phyloP scores from a whole-genome alignment of 64 coral and sea anemone genomes.

The Montipora capricornis region DNA sequence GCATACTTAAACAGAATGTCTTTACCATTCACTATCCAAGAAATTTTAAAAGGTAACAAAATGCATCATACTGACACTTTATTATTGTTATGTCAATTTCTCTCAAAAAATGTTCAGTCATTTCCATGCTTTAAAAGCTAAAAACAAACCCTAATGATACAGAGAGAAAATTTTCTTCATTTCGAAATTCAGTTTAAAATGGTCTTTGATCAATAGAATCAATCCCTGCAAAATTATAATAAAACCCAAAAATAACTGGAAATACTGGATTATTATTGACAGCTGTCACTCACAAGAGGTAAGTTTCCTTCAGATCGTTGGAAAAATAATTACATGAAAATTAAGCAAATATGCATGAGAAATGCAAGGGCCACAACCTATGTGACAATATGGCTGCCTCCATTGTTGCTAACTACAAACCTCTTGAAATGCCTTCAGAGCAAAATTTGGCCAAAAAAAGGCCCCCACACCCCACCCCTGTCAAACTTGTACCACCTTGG shows the following conservation, averaged over 20 bases:
- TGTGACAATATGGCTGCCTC: constrained; percentile 80
- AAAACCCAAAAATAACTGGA: neutral
- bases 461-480: constrained; percentile 79
- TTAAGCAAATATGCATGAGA: neutral
- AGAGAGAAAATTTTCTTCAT: too few species aligned
- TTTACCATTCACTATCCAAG: too few species aligned
- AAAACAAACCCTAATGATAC: too few species aligned
- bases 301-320: neutral
- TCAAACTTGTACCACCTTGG: constrained; percentile 21
- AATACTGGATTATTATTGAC: constrained; percentile 11
- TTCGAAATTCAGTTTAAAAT: too few species aligned
- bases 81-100: too few species aligned
- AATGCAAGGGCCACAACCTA: neutral
- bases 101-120: too few species aligned
- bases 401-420: neutral
- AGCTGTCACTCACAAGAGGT: constrained; percentile 40
- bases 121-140: too few species aligned
- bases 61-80: too few species aligned
- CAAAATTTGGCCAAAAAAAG: constrained; percentile 21
- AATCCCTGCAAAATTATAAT: too few species aligned
- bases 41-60: too few species aligned
- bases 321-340: neutral
- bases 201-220: too few species aligned
- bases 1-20: too few species aligned
- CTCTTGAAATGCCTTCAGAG: neutral